phyloP scores from a whole-genome alignment of 2,888 invertebrate species.

The Aspidapion aeneum region DNA sequence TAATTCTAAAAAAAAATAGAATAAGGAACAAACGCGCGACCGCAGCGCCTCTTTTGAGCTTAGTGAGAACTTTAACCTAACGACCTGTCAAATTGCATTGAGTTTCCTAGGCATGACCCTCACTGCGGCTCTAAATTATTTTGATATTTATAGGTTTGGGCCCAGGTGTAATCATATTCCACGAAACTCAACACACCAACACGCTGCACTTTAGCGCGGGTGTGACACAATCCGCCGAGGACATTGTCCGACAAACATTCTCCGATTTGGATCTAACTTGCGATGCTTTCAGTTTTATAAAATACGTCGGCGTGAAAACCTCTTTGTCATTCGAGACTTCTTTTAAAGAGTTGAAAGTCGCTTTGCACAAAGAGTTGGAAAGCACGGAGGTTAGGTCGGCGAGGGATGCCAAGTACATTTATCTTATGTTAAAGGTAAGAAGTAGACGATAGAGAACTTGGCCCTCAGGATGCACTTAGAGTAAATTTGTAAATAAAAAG shows the following conservation, averaged over 20 bases:
- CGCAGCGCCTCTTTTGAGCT: no score
- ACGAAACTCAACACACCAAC: constrained; percentile 72
- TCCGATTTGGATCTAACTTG: constrained; percentile 58
- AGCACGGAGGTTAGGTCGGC: constrained; percentile 69
- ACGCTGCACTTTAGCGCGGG: constrained; percentile 57
- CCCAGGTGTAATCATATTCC: constrained; percentile 74
- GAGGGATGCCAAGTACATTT: constrained; percentile 63
- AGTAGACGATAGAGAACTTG: no score
- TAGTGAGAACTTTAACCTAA: no score
- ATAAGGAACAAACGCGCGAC: no score
- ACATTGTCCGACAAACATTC: constrained; percentile 60
- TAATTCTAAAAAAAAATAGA: no score
- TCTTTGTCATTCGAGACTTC: constrained; percentile 51
- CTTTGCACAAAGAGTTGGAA: constrained; percentile 60
- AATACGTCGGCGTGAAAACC: constrained; percentile 63
- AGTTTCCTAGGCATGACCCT: no score
- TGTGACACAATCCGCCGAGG: constrained; percentile 58
- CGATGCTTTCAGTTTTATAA: constrained; percentile 69
- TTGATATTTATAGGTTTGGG: constrained; percentile 50
- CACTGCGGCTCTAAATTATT: no score
- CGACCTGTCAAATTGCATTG: no score
- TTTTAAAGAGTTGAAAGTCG: constrained; percentile 56
- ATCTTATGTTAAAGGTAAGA: constrained; percentile 61
- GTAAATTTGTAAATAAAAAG: no score
- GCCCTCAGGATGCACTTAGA: no score